Evolutionary conservation across 23 tunicate species (phyloP), one percentile per base, ranked within the genome.

Genomic region (Ciona savignyi): DNA sequence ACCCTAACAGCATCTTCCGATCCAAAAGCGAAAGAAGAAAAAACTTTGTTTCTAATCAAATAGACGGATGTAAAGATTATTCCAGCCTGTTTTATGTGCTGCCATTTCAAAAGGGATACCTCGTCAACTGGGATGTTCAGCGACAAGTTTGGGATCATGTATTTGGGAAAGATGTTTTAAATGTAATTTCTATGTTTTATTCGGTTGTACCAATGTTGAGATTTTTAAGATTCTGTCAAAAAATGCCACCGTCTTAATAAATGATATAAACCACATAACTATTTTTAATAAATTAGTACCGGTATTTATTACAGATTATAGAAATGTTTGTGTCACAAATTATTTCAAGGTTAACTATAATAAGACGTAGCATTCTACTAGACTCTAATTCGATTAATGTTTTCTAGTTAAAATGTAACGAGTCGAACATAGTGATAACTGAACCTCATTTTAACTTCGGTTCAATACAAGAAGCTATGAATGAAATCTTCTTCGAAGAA

Each of bases 401-500:
- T 42, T 42, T 42, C 15, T 15, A 42, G 56, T 26, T 94, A 32
- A 84, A 87, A 64, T 75, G 82, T 29, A 42, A 63, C 21, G 89
- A 87, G 32, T 67, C 83, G 4, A 77, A 77, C 35, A 68, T 85
- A 24, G 75, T 95, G 15, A 32, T 95, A 1, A 95, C 99, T 19
- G 99, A 95, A 69, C 99, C 99, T 49, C 93, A 95, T 60, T 88
- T 83, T 61, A 85, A 95, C 73, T 89, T 90, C 63, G 66, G 77
- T 0, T 66, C 96, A 42, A 95, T 80, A 28, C 92, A 95, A 79
- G 86, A 85, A 67, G 90, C 84, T 27, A 88, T 95, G 84, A 90
- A 88, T 60, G 99, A 95, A 73, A 74, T 95, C 9, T 95, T 95
- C 34, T 95, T 95, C 77, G 99, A 95, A 72, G 99, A 95, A 65